A percentile compares a stretch with the other conserved stretches of the same genome.
These are phyloP conservation scores for Centrocercus urophasianus DNA, from an alignment of 2,113 vertebrate genomes.

Conservation along the genomic window DNA sequence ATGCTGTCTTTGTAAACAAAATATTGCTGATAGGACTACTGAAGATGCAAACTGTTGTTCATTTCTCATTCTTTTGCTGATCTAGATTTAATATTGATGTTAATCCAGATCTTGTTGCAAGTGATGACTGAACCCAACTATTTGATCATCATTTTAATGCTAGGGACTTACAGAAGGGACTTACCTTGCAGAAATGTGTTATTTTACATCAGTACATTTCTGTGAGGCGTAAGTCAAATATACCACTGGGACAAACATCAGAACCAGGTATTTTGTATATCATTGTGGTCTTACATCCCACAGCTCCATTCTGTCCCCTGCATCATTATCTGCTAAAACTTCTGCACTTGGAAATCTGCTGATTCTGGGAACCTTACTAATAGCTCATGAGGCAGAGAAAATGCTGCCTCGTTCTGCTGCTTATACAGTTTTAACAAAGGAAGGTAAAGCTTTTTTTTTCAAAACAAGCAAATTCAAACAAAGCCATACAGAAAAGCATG, in stretches of 20 bases:
- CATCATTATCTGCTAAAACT: not conserved
- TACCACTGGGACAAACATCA: not conserved
- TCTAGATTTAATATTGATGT: not conserved
- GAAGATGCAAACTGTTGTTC: not conserved
- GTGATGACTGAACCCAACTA: not conserved
- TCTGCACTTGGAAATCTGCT: conserved; percentile 37
- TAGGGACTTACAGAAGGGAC: not conserved
- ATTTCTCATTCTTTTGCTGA: not conserved
- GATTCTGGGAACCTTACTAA: conserved; percentile 2
- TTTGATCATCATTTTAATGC: not conserved
- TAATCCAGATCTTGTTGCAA: not conserved
- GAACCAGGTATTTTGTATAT: not conserved
- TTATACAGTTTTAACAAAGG: conserved; percentile 34
- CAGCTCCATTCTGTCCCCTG: not conserved
- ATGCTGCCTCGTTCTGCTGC: conserved; percentile 18
- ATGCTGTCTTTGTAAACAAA: not conserved
- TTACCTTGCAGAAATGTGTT: not conserved
- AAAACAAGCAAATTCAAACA: conserved; percentile 47
- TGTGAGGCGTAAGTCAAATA: not conserved
- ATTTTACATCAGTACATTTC: not conserved
- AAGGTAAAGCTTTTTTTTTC: conserved; percentile 47
- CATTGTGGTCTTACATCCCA: not conserved
- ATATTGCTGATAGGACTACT: not conserved
- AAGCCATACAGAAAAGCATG: conserved; percentile 2
- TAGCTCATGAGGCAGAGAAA: conserved; percentile 13